phyloP scores from a whole-genome alignment of 2,888 invertebrate species.

The Erebia ligea region DNA sequence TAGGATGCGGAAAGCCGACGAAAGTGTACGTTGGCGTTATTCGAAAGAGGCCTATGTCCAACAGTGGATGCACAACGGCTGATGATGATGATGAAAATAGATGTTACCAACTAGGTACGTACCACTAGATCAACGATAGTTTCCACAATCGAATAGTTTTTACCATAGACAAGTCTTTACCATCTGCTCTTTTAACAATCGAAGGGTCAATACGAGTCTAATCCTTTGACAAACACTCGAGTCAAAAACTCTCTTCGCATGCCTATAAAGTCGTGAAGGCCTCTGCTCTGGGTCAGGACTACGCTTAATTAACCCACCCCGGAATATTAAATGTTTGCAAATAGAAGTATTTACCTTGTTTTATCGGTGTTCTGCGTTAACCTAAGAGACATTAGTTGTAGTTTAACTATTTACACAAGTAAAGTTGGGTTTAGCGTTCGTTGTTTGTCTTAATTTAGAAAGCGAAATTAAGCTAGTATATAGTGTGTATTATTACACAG shows the following conservation, averaged over 20 bases:
- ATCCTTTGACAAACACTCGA: slow-evolving; percentile 3
- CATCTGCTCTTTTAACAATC: slow-evolving; percentile 46
- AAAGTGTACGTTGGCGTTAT: too few species aligned
- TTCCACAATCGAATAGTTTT: too few species aligned
- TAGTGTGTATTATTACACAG: background rate
- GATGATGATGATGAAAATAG: too few species aligned
- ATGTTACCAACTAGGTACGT: too few species aligned
- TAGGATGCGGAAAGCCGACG: too few species aligned
- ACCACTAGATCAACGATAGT: too few species aligned
- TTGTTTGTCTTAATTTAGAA: slow-evolving; percentile 7
- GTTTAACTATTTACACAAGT: slow-evolving; percentile 36
- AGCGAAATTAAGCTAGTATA: background rate
- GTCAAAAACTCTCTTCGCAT: background rate
- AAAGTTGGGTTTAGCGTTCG: slow-evolving; percentile 11
- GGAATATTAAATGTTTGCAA: slow-evolving; percentile 76
- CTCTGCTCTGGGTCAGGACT: slow-evolving; percentile 43
- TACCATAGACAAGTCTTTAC: background rate
- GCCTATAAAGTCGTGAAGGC: background rate
- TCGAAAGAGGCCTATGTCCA: too few species aligned
- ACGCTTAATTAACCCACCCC: slow-evolving; percentile 69
- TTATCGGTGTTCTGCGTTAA: slow-evolving; percentile 33
- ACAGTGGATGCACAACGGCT: too few species aligned
- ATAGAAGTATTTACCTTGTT: slow-evolving; percentile 65
- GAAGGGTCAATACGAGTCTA: background rate
- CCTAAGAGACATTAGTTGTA: slow-evolving; percentile 27